phyloP scores from a whole-genome alignment of 2,113 vertebrate species.

The Anhinga anhinga region DNA sequence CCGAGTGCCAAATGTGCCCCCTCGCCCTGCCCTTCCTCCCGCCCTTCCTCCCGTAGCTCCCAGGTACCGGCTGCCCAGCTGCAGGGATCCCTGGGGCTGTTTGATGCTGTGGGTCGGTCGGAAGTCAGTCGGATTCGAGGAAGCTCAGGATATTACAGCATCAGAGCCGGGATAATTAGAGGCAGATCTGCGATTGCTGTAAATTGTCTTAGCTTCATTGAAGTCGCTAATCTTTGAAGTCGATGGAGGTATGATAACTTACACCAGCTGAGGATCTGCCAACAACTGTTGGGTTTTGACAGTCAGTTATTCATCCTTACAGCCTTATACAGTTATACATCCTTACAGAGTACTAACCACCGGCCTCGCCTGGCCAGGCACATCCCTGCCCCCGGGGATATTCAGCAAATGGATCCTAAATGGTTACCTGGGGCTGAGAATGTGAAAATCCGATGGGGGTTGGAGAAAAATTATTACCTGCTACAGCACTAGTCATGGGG shows the following conservation, averaged over 20 bases:
- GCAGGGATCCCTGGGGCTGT: not conserved
- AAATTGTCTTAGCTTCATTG: not conserved
- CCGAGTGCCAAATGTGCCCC: not conserved
- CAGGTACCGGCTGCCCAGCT: not conserved
- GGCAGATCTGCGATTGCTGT: not conserved
- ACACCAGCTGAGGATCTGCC: not conserved
- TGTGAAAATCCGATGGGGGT: not conserved
- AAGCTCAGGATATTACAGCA: not conserved
- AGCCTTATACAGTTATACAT: not conserved
- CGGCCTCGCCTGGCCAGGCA: not conserved
- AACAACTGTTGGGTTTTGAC: not conserved
- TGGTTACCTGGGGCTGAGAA: no score
- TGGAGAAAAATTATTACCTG: not conserved
- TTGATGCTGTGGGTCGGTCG: not conserved
- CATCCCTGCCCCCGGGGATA: not conserved
- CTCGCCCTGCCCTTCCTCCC: not conserved
- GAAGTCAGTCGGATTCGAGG: not conserved
- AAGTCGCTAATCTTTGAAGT: not conserved
- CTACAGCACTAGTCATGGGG: accelerated
- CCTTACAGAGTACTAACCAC: not conserved
- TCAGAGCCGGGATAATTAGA: not conserved
- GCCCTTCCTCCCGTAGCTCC: not conserved
- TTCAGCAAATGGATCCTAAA: not conserved
- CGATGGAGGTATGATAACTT: not conserved
- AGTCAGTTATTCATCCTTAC: not conserved